phyloP scores from a whole-genome alignment of 2,888 invertebrate genomes.

The Ashinkailepas kermadecensis region DNA sequence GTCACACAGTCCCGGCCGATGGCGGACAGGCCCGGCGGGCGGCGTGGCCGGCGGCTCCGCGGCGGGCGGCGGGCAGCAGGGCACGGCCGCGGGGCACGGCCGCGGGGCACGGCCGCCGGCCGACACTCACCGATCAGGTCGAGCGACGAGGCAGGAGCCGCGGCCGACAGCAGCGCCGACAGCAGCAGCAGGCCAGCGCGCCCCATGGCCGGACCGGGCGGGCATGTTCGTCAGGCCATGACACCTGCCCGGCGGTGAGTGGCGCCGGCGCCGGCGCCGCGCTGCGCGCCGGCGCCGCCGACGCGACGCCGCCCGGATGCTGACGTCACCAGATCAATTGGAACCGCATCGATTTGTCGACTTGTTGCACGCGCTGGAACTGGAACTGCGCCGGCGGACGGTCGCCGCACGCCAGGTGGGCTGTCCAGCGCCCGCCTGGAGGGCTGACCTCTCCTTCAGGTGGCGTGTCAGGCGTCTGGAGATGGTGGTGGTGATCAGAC shows the following conservation, averaged over 20 bases:
- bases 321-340: conserved; percentile 9
- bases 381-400: background rate
- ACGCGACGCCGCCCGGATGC: background rate
- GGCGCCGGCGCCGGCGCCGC: background rate
- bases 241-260: background rate
- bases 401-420: background rate
- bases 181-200: background rate
- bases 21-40: too few species aligned
- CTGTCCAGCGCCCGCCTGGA: too few species aligned
- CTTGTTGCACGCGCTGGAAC: background rate
- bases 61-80: too few species aligned
- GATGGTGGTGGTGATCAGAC: too few species aligned
- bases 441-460: too few species aligned
- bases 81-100: too few species aligned
- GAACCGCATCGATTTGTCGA: background rate
- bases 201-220: background rate
- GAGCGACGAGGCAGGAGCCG: background rate
- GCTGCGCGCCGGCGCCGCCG: background rate
- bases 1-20: too few species aligned
- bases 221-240: conserved; percentile 4
- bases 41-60: too few species aligned
- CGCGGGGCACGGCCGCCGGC: too few species aligned
- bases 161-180: too few species aligned
- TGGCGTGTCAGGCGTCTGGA: too few species aligned
- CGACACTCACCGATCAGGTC: background rate